Evolutionary conservation across 1,140 invertebrate genomes (phyloP).

Genomic region (Paramacrobiotus metropolitanus): DNA sequence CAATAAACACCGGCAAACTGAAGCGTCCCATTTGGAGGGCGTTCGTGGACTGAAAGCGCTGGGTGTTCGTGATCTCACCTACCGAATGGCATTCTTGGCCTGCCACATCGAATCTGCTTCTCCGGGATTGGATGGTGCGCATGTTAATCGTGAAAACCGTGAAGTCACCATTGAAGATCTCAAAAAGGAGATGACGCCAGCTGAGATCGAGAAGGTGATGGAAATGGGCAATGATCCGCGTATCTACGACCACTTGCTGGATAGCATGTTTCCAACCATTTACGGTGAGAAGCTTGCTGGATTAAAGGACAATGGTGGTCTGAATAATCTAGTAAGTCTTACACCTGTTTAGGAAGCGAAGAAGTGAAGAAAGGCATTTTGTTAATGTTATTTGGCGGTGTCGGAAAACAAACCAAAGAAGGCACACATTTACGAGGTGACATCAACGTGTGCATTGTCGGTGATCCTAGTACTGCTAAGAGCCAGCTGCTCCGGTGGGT

Average conservation of each 20-base stretch:
- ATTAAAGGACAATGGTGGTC: no score
- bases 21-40: slow-evolving; percentile 35
- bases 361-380: slow-evolving; percentile 85
- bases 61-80: slow-evolving; percentile 83
- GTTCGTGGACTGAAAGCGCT: slow-evolving; percentile 71
- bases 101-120: slow-evolving; percentile 69
- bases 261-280: slow-evolving; percentile 82
- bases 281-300: slow-evolving; percentile 37
- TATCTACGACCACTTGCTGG: slow-evolving; percentile 70
- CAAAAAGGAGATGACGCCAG: slow-evolving; percentile 76
- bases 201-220: slow-evolving; percentile 85
- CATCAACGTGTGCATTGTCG: slow-evolving; percentile 91
- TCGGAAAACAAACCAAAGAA: slow-evolving; percentile 79
- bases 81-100: slow-evolving; percentile 79
- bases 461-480: slow-evolving; percentile 95
- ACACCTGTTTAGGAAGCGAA: slow-evolving; percentile 38
- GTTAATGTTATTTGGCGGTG: slow-evolving; percentile 91
- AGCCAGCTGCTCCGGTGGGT: slow-evolving; percentile 83
- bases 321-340: slow-evolving; percentile 1
- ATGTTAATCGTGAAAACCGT: slow-evolving; percentile 27
- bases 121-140: slow-evolving; percentile 35
- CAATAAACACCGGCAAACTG: slow-evolving; percentile 35
- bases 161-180: slow-evolving; percentile 69
- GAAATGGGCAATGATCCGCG: slow-evolving; percentile 86
- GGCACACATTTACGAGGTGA: slow-evolving; percentile 66